Evolutionary conservation across 2,113 vertebrate species (phyloP), one percentile per base, ranked within the genome.

Genomic region (Pimephales promelas): DNA sequence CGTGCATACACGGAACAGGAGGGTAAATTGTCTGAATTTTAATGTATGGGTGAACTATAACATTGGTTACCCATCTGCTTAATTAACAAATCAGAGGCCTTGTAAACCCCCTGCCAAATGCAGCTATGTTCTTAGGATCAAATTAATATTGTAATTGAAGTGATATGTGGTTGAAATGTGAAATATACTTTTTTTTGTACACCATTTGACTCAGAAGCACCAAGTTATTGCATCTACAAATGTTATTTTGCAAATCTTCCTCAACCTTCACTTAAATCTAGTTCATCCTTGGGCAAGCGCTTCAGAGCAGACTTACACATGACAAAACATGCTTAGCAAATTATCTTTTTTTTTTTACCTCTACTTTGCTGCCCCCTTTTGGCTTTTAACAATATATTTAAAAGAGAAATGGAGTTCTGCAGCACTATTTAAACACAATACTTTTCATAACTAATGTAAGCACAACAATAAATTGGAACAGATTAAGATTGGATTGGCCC

Each of bases 231-330:
- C 92, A 94, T 84, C 95, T 92, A 43, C 92, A 93, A 36, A 92
- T 86, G 86, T 95, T 92, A 34, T 97, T 93, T 81, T 95, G 84
- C 5, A 96, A 89, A 79, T 96, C 91, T 3, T 90, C 92, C 3
- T 93, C 93, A 1, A 94, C 94, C 87, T 97, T 96, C 87, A 95
- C 93, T 90, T 95, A 88, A 97, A 96, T 66, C 68, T 94, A 61
- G 88, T 93, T 52, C 5, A 20, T 20, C 49, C 93, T 4, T 86
- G 86, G 43, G 83, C 43, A 4, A 94, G 89, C 2, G 92, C 92
- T 16, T 92, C 85, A 9, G 90, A 87, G 86, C 92, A 94, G 45
- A 93, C 89, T 91, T 92, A 64, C 18, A 85, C 43, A 84, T 36
- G 83, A 85, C 54, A 85, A 3, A 52, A 31, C 14, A 64, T 4